Evolutionary conservation across 2,113 vertebrate genomes (phyloP).

Genomic region (Athene noctua): DNA sequence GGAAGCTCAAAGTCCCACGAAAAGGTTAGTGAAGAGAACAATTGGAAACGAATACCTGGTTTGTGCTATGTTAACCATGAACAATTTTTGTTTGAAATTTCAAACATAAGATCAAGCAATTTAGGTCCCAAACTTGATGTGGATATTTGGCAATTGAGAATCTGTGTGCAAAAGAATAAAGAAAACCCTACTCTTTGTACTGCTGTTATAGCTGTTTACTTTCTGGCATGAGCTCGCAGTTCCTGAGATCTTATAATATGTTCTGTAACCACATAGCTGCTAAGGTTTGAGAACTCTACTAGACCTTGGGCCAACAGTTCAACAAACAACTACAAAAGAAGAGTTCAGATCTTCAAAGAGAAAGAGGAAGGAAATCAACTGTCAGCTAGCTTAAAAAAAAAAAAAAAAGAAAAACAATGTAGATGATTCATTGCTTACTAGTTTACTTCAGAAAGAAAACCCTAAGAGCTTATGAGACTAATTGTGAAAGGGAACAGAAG

Average conservation of each 20-base stretch:
- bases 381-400: neutral
- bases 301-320: conserved; percentile 36
- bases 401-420: neutral
- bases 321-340: conserved; percentile 57
- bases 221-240: neutral
- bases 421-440: neutral
- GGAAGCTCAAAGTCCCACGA: neutral
- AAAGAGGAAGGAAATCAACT: conserved; percentile 60
- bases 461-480: neutral
- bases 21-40: neutral
- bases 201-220: conserved; percentile 30
- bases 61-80: neutral
- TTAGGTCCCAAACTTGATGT: neutral
- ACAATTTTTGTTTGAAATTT: neutral
- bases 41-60: neutral
- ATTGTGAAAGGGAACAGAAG: neutral
- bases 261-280: conserved; percentile 23
- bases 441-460: neutral
- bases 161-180: conserved; percentile 11
- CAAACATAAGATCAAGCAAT: neutral
- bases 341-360: conserved; percentile 50
- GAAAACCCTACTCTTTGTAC: conserved; percentile 12
- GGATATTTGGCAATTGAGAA: neutral
- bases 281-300: conserved; percentile 16
- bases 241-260: conserved; percentile 39